These are phyloP conservation scores for Sphaeridia pumilis DNA, from an alignment of 2,888 invertebrate genomes.

Conservation along the genomic window DNA sequence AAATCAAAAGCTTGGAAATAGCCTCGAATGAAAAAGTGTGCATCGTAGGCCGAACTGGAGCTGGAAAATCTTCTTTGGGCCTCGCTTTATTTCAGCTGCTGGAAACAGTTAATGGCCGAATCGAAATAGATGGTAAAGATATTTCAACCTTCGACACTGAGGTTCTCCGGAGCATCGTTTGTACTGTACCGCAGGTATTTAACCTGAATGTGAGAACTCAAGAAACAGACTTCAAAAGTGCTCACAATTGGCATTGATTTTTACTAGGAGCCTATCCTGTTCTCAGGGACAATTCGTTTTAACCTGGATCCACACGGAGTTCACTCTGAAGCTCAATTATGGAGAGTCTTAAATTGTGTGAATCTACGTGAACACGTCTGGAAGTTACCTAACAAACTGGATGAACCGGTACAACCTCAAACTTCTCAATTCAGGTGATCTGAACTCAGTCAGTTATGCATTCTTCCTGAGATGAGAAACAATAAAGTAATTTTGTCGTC, in stretches of 20 bases:
- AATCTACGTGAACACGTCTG: background rate
- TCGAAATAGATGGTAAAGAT: constrained; percentile 40
- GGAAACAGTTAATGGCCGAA: constrained; percentile 38
- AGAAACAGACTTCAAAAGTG: background rate
- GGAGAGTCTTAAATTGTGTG: background rate
- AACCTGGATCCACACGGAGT: background rate
- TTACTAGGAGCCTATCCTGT: background rate
- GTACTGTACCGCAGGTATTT: constrained; percentile 35
- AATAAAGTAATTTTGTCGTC: background rate
- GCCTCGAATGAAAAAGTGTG: background rate
- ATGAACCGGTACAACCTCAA: background rate
- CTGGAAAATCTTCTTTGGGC: constrained; percentile 40
- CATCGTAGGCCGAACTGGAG: constrained; percentile 35
- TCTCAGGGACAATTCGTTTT: background rate
- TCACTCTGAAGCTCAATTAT: background rate
- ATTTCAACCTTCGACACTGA: constrained; percentile 38
- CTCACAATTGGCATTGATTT: background rate
- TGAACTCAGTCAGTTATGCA: background rate
- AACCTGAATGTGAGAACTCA: background rate
- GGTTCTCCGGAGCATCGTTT: constrained; percentile 39
- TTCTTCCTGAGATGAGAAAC: background rate
- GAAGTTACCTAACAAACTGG: background rate
- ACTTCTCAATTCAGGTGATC: background rate
- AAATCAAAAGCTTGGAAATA: background rate
- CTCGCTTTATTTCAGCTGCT: constrained; percentile 40